Evolutionary conservation across 2,797 vertebrate species (phyloP).

Genomic region (Enteromius thamalakanensis): DNA sequence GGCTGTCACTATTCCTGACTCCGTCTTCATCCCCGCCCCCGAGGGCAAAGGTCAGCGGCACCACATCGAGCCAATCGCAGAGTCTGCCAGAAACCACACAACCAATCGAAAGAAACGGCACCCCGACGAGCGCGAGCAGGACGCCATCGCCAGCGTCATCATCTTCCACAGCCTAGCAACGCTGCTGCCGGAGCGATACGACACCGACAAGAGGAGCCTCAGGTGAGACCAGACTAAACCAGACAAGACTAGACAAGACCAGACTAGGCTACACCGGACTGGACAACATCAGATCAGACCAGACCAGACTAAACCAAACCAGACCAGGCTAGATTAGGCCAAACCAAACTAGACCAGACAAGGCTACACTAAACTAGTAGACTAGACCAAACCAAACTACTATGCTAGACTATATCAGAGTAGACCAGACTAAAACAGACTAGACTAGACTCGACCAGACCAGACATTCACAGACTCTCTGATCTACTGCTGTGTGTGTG

Average conservation of each 20-base stretch:
- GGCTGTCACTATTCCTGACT: constrained; percentile 85
- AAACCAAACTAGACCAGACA: no score
- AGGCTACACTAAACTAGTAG: not conserved
- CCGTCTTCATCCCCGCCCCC: constrained; percentile 78
- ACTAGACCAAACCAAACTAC: not conserved
- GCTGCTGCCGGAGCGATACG: constrained; percentile 88
- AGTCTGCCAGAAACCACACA: constrained; percentile 70
- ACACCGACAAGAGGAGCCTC: constrained; percentile 92
- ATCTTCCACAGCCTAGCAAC: constrained; percentile 92
- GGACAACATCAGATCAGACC: no score
- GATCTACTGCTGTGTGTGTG: constrained; percentile 21
- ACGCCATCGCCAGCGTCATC: constrained; percentile 90
- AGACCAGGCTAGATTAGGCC: rapidly evolving
- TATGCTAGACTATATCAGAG: not conserved
- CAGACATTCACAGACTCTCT: constrained; percentile 8
- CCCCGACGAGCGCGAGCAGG: constrained; percentile 78
- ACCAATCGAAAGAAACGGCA: constrained; percentile 80
- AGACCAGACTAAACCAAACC: not conserved
- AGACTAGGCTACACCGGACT: not conserved
- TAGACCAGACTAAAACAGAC: not conserved
- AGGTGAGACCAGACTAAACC: constrained; percentile 71
- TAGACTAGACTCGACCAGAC: not conserved
- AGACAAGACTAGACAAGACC: not conserved
- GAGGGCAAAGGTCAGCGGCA: constrained; percentile 75
- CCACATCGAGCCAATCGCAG: constrained; percentile 72